Evolutionary conservation across 92 coral and sea anemone genomes (phyloP).

Genomic region (Phymanthus crucifer): DNA sequence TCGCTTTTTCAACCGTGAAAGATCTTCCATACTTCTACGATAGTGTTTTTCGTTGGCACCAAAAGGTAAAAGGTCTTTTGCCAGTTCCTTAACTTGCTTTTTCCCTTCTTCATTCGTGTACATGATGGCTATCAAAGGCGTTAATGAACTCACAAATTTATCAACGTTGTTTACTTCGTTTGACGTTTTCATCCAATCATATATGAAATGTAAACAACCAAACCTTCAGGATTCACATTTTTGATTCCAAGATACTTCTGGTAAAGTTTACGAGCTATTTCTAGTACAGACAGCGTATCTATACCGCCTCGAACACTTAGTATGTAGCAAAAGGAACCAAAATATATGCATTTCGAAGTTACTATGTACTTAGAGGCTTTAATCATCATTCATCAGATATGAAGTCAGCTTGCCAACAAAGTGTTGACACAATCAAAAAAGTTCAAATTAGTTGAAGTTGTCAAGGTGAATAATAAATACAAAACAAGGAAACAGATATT

Average conservation of each 20-base stretch:
- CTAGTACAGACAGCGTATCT: neutral
- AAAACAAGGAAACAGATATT: neutral
- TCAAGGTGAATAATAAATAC: neutral
- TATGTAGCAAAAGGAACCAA: neutral
- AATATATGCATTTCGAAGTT: neutral
- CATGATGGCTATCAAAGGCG: neutral
- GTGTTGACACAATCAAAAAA: conserved; percentile 8
- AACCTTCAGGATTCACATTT: neutral
- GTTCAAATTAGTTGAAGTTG: neutral
- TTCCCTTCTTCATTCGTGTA: neutral
- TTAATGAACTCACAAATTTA: neutral
- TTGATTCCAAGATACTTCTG: neutral
- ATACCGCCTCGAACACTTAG: neutral
- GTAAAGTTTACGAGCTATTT: neutral
- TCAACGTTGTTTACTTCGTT: neutral
- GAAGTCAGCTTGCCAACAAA: neutral
- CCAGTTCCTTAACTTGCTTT: neutral
- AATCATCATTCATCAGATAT: neutral
- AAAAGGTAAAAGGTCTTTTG: neutral
- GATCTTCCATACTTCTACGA: neutral
- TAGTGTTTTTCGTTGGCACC: neutral
- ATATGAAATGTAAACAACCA: neutral
- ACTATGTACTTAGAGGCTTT: neutral
- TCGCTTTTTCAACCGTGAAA: conserved; percentile 13
- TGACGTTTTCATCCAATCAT: neutral